These are phyloP conservation scores for Sorex araneus DNA, from an alignment of 2,113 vertebrate genomes.

Conservation along the genomic window DNA sequence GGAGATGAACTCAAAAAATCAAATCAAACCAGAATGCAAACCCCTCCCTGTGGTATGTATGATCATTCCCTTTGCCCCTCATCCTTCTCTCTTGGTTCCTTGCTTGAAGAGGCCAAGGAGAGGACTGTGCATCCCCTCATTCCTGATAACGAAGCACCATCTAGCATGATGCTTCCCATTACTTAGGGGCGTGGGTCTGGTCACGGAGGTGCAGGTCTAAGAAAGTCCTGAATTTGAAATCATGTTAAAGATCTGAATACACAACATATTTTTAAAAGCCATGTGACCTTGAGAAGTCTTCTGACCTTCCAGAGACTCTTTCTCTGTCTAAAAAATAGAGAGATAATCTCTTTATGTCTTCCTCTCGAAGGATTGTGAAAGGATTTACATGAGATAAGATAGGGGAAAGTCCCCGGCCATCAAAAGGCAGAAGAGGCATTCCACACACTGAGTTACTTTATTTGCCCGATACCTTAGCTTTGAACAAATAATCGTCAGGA, in stretches of 20 bases:
- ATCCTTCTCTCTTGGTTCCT: background rate
- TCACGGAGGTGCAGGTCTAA: background rate
- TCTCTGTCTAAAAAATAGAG: background rate
- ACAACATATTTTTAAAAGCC: conserved; percentile 27
- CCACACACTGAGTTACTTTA: background rate
- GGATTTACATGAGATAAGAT: background rate
- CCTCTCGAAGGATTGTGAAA: background rate
- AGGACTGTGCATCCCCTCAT: background rate
- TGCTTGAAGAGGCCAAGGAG: background rate
- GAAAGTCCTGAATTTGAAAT: conserved; percentile 24
- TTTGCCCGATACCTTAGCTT: conserved; percentile 15
- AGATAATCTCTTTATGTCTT: conserved; percentile 21
- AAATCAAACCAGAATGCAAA: too few relatives aligned
- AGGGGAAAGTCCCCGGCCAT: background rate
- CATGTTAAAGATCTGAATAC: conserved; percentile 4
- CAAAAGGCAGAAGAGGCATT: background rate
- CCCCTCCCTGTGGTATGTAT: background rate
- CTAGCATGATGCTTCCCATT: background rate
- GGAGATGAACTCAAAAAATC: background rate
- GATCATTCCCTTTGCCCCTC: background rate
- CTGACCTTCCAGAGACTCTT: background rate
- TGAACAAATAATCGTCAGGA: conserved; percentile 6
- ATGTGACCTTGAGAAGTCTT: background rate
- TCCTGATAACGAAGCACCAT: background rate
- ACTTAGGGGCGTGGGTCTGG: background rate